Percentiles rank a stretch among this genome's conserved stretches.
Evolutionary conservation across 2,113 vertebrate genomes (phyloP).

Genomic region (Megaleporinus macrocephalus): DNA sequence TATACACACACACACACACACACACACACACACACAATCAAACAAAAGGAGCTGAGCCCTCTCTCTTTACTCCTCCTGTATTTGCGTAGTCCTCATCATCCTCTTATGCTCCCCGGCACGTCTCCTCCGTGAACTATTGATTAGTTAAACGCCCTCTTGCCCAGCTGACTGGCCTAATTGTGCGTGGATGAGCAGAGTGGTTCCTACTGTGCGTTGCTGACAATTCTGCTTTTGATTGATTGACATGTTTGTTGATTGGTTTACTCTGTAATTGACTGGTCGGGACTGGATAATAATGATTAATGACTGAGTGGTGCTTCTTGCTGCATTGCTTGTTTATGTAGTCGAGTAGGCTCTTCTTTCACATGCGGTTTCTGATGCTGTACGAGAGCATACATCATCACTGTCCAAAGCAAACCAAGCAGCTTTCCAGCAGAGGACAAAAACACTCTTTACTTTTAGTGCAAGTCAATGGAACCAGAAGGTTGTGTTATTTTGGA

Average conservation of each 20-base stretch:
- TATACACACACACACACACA: not conserved
- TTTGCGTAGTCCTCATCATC: not conserved
- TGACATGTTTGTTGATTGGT: conserved; percentile 27
- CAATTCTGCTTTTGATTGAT: conserved; percentile 16
- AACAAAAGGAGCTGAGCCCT: not conserved
- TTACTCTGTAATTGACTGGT: conserved; percentile 19
- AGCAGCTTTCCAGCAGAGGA: too few relatives aligned
- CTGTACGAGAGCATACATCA: too few relatives aligned
- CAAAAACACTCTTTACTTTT: too few relatives aligned
- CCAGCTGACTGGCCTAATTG: conserved; percentile 31
- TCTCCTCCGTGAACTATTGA: conserved; percentile 29
- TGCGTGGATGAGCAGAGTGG: conserved; percentile 10
- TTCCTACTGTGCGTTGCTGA: conserved; percentile 40
- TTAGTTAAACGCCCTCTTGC: conserved; percentile 9
- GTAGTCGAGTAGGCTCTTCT: too few relatives aligned
- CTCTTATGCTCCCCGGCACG: not conserved
- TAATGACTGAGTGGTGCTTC: not conserved
- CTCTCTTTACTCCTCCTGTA: not conserved
- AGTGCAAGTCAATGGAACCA: too few relatives aligned
- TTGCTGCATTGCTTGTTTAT: not conserved
- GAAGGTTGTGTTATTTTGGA: too few relatives aligned
- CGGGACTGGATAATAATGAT: not conserved
- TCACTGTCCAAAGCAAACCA: too few relatives aligned
- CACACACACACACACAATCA: not conserved
- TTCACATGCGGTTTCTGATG: too few relatives aligned